Evolutionary conservation across 2,888 invertebrate genomes (phyloP).

Genomic region (Diarsia brunnea): DNA sequence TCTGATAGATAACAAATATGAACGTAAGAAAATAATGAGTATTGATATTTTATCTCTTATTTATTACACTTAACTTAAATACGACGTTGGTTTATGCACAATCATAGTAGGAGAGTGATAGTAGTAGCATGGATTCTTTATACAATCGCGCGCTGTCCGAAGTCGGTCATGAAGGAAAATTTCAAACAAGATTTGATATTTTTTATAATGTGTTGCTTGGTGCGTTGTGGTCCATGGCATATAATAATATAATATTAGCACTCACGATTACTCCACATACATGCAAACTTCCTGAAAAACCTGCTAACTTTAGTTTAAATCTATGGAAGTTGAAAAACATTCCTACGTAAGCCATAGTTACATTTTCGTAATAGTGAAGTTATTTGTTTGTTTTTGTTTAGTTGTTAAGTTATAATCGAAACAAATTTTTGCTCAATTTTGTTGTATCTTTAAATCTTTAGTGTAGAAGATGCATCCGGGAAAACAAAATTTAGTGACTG

Average conservation of each 20-base stretch:
- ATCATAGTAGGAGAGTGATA: slow-evolving; percentile 12
- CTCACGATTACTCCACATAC: slow-evolving; percentile 84
- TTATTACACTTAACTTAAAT: slow-evolving; percentile 28
- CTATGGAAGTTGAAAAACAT: slow-evolving; percentile 80
- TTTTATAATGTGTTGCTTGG: slow-evolving; percentile 82
- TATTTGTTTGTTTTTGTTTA: neutral
- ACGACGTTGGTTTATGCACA: slow-evolving; percentile 18
- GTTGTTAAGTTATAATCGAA: neutral
- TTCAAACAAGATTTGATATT: slow-evolving; percentile 84
- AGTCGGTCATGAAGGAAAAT: slow-evolving; percentile 82
- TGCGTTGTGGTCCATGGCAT: slow-evolving; percentile 80
- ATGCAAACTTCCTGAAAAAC: slow-evolving; percentile 81
- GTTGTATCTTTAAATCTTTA: slow-evolving; percentile 48
- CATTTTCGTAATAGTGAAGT: neutral
- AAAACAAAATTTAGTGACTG: slow-evolving; percentile 73
- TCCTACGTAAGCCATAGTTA: slow-evolving; percentile 77
- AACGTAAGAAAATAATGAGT: slow-evolving; percentile 25
- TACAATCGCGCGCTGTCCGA: slow-evolving; percentile 78
- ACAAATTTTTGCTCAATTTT: slow-evolving; percentile 10
- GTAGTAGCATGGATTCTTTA: slow-evolving; percentile 72
- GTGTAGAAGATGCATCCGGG: slow-evolving; percentile 44
- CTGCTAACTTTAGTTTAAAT: slow-evolving; percentile 74
- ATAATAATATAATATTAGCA: slow-evolving; percentile 83
- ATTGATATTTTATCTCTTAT: slow-evolving; percentile 44
- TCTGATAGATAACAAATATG: slow-evolving; percentile 49